A percentile compares a stretch with the other conserved stretches of the same genome.
phyloP scores from a whole-genome alignment of 2,888 invertebrate genomes.

The Onthophagus sagittarius region DNA sequence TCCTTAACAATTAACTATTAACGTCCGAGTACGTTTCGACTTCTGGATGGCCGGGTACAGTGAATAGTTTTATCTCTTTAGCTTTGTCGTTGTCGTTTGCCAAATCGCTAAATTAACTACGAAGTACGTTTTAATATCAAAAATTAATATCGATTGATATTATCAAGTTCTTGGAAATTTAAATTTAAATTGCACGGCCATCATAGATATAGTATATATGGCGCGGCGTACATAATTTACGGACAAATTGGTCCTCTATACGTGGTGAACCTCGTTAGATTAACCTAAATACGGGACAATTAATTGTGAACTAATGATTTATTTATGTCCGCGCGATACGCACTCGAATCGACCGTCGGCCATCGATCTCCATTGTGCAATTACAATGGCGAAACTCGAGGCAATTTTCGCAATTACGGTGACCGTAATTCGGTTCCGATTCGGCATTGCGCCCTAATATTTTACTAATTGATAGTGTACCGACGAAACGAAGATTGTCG shows the following conservation, averaged over 20 bases:
- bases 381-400: background rate
- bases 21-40: constrained; percentile 31
- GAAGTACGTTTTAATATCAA: background rate
- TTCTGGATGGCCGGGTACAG: constrained; percentile 20
- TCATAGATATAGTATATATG: background rate
- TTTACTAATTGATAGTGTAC: background rate
- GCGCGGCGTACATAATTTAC: background rate
- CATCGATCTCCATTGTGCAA: background rate
- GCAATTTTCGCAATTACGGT: background rate
- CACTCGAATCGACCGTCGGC: background rate
- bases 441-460: background rate
- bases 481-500: background rate
- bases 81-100: constrained; percentile 29
- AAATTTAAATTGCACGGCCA: background rate
- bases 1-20: constrained; percentile 40
- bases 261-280: background rate
- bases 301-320: background rate
- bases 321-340: background rate
- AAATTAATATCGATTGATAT: too few relatives aligned
- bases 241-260: background rate
- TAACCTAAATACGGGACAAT: background rate
- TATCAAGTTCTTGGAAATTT: background rate
- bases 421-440: background rate
- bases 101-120: background rate
- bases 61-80: constrained; percentile 45